Conservation (phyloP, 2,888 invertebrate genomes). For the Cephonodes hylas region DNA sequence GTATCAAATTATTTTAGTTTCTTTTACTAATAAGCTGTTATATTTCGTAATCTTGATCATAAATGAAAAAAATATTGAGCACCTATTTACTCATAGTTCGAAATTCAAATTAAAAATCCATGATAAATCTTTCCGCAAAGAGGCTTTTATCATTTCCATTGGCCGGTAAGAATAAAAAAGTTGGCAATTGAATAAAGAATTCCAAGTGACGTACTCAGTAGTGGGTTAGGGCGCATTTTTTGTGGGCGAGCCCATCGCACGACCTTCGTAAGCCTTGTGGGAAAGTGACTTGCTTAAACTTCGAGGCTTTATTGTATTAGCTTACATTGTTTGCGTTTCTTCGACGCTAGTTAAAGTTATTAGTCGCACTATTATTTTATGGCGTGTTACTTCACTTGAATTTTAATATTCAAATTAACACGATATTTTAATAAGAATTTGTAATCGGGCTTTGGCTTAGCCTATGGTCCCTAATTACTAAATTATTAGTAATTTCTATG, state of each 20-base stretch:
- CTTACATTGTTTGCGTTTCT: conserved; percentile 7
- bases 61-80: background rate
- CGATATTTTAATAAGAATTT: conserved; percentile 19
- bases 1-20: background rate
- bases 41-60: conserved; percentile 1
- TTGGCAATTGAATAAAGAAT: background rate
- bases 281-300: conserved; percentile 54
- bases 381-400: background rate
- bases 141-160: background rate
- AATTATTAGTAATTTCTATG: background rate
- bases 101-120: background rate
- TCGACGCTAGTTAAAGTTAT: background rate
- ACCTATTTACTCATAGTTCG: background rate
- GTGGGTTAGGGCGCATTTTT: conserved; percentile 13
- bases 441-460: conserved; percentile 24
- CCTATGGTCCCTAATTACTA: conserved; percentile 4
- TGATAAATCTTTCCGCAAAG: background rate
- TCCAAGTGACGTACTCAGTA: background rate
- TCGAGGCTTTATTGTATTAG: background rate
- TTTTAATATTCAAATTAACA: conserved; percentile 10
- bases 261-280: conserved; percentile 40
- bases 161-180: background rate
- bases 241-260: conserved; percentile 13
- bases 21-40: background rate
- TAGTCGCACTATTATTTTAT: conserved; percentile 2